These are phyloP conservation scores for Caloenas nicobarica DNA, from an alignment of 2,113 vertebrate species.

Conservation along the genomic window DNA sequence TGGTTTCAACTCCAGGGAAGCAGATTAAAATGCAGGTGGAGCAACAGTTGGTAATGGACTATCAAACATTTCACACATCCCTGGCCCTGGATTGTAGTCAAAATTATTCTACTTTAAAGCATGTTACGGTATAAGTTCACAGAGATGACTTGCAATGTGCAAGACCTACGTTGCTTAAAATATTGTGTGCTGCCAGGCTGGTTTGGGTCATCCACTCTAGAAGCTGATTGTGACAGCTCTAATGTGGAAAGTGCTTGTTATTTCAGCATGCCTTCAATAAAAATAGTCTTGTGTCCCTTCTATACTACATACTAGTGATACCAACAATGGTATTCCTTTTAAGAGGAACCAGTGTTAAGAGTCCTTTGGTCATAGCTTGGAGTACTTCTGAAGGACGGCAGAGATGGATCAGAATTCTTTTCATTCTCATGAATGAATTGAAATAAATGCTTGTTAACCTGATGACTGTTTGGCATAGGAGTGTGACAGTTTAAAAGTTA, in stretches of 20 bases:
- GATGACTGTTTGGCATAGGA: slow-evolving; percentile 3
- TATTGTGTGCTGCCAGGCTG: background rate
- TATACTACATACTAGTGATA: background rate
- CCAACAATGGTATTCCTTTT: background rate
- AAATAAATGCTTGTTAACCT: slow-evolving; percentile 52
- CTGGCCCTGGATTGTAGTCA: background rate
- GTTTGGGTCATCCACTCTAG: background rate
- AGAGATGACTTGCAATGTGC: background rate
- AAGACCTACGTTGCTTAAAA: background rate
- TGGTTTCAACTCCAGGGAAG: background rate
- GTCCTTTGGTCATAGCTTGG: background rate
- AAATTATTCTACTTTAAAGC: background rate
- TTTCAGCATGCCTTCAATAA: background rate
- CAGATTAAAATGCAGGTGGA: background rate
- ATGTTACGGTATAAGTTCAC: background rate
- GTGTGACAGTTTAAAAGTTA: slow-evolving; percentile 31
- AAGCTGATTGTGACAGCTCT: background rate
- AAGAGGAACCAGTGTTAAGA: background rate
- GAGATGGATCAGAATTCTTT: slow-evolving; percentile 36
- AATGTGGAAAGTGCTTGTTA: background rate
- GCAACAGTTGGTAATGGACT: background rate
- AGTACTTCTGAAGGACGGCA: slow-evolving; percentile 51
- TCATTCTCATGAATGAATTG: slow-evolving; percentile 17
- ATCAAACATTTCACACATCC: background rate
- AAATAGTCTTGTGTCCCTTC: background rate